A percentile compares a stretch with the other conserved stretches of the same genome.
Conservation (phyloP, 1,140 invertebrate species). For the Hyles euphorbiae region DNA sequence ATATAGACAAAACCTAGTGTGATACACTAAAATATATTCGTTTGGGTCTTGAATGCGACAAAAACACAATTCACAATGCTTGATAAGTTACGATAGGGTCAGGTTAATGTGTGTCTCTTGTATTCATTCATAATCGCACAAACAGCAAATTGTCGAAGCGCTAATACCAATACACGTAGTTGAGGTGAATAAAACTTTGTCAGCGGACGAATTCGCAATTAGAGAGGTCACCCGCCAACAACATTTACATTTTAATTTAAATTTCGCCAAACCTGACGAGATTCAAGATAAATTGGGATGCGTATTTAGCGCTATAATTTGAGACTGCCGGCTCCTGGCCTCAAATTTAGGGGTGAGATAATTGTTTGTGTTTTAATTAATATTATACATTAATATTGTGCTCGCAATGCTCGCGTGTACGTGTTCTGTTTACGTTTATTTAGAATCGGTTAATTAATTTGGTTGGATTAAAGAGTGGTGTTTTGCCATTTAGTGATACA, state of each 20-base stretch:
- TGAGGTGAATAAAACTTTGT: conserved; percentile 36
- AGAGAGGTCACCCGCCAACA: conserved; percentile 50
- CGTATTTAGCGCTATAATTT: conserved; percentile 64
- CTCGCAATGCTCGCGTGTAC: conserved; percentile 4
- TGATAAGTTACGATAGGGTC: no score
- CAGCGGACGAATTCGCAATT: conserved; percentile 57
- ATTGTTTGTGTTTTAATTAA: conserved; percentile 57
- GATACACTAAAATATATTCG: no score
- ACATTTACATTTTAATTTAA: conserved; percentile 74
- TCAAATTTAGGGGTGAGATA: conserved; percentile 46
- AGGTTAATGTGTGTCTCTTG: no score
- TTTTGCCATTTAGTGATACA: no score
- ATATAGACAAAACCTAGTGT: no score
- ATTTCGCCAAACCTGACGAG: conserved; percentile 65
- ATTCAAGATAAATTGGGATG: conserved; percentile 66
- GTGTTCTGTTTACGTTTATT: neutral
- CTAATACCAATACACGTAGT: no score
- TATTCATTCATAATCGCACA: no score
- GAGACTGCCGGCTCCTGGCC: conserved; percentile 40
- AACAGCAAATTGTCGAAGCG: no score
- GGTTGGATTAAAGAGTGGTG: neutral
- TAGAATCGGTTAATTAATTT: neutral
- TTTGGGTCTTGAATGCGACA: no score
- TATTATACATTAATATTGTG: conserved; percentile 49
- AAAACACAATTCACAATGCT: no score